These are phyloP conservation scores for Trachythela sp. DNA, from an alignment of 64 coral and sea anemone species.

Conservation along the genomic window DNA sequence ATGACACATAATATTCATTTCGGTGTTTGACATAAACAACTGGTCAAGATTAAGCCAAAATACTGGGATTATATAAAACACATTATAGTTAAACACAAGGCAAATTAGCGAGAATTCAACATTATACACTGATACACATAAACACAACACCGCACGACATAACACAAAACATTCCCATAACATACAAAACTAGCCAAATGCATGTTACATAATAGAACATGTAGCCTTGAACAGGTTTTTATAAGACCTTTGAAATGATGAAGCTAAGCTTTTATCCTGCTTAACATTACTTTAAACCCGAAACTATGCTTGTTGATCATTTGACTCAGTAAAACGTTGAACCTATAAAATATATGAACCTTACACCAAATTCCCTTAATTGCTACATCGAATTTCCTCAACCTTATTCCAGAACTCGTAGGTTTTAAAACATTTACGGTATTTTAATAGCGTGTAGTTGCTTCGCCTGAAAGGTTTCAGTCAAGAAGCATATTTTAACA, in stretches of 20 bases:
- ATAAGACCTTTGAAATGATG: too few species aligned
- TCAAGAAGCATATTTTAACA: not conserved
- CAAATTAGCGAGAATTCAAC: not conserved
- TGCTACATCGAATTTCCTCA: too few species aligned
- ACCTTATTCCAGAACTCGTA: too few species aligned
- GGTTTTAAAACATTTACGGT: not conserved
- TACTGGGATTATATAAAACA: not conserved
- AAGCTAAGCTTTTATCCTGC: too few species aligned
- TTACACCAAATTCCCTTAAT: too few species aligned
- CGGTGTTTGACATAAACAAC: not conserved
- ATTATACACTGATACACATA: not conserved
- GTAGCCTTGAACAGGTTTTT: not conserved
- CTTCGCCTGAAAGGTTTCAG: not conserved
- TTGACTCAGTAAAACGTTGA: too few species aligned
- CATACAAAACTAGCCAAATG: not conserved
- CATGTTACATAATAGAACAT: not conserved
- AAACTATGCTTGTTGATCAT: too few species aligned
- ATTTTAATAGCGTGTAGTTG: not conserved
- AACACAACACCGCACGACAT: not conserved
- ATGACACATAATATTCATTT: too few species aligned
- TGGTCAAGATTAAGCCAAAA: not conserved
- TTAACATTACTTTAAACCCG: too few species aligned
- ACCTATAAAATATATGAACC: too few species aligned
- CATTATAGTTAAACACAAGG: not conserved
- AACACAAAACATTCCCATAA: not conserved